These are phyloP conservation scores for Bradypodion pumilum DNA, from an alignment of 2,797 vertebrate genomes.

Conservation along the genomic window DNA sequence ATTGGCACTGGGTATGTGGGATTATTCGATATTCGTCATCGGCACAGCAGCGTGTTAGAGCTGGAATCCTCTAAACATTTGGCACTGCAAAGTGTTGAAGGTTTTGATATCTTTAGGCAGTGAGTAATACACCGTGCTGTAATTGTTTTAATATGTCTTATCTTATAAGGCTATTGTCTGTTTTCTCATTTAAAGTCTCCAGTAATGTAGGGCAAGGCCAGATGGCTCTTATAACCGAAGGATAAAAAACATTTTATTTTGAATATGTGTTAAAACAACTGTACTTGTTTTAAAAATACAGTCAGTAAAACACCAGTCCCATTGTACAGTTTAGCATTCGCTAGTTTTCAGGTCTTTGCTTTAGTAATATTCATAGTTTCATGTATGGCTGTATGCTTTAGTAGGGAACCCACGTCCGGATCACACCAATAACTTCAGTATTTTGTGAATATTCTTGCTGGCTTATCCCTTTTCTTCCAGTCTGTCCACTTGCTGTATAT, in stretches of 20 bases:
- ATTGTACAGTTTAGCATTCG: too few relatives aligned
- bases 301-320: too few relatives aligned
- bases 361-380: background rate
- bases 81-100: background rate
- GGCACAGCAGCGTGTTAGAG: background rate
- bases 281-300: background rate
- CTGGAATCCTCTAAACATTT: background rate
- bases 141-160: conserved; percentile 13
- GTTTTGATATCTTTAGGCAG: background rate
- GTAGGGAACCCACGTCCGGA: background rate
- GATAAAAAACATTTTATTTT: background rate
- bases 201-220: background rate
- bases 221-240: background rate
- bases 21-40: background rate
- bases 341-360: too few relatives aligned
- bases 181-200: background rate
- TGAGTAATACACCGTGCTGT: background rate
- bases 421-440: background rate
- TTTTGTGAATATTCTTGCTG: background rate
- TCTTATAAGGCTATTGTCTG: background rate
- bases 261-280: background rate
- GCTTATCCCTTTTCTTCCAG: background rate
- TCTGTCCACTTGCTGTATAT: background rate
- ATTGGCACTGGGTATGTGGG: background rate
- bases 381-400: background rate